Percentiles rank a stretch among this genome's conserved stretches.
phyloP scores from a whole-genome alignment of 1,140 invertebrate genomes.

The Drosophila cardini region DNA sequence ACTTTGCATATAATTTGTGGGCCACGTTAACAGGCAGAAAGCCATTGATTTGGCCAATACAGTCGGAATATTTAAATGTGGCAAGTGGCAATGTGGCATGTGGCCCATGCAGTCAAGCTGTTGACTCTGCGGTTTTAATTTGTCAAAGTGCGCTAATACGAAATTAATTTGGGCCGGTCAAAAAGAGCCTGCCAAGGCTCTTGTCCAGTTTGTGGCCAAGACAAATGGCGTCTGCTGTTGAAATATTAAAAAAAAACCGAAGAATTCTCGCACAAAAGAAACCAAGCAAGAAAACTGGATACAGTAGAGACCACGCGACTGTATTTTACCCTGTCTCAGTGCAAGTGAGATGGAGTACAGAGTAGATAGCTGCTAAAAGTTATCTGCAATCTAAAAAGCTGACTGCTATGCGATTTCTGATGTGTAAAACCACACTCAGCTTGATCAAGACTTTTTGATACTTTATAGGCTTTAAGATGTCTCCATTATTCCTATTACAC shows the following conservation, averaged over 20 bases:
- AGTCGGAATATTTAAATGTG: conserved; percentile 19
- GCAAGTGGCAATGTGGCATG: background rate
- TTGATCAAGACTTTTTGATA: too few relatives aligned
- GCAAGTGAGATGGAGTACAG: too few relatives aligned
- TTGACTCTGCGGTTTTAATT: conserved; percentile 81
- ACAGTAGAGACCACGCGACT: too few relatives aligned
- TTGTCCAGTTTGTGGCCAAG: conserved; percentile 74
- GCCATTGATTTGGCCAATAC: conserved; percentile 67
- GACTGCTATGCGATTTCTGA: too few relatives aligned
- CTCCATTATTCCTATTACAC: too few relatives aligned
- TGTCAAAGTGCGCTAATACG: conserved; percentile 82
- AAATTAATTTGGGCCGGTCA: conserved; percentile 72
- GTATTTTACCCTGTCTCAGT: too few relatives aligned
- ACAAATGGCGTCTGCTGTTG: conserved; percentile 77
- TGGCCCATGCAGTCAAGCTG: conserved; percentile 55
- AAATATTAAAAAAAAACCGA: conserved; percentile 69
- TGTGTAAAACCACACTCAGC: too few relatives aligned
- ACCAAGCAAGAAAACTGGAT: background rate
- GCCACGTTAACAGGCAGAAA: conserved; percentile 56
- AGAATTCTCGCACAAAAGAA: background rate
- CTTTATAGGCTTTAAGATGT: too few relatives aligned
- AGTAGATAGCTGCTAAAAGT: too few relatives aligned
- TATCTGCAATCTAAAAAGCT: too few relatives aligned
- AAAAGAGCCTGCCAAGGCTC: conserved; percentile 52
- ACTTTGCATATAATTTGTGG: conserved; percentile 82